Base-by-base conservation (phyloP, 1,140 invertebrate species). In the Meteorus sp. region DNA sequence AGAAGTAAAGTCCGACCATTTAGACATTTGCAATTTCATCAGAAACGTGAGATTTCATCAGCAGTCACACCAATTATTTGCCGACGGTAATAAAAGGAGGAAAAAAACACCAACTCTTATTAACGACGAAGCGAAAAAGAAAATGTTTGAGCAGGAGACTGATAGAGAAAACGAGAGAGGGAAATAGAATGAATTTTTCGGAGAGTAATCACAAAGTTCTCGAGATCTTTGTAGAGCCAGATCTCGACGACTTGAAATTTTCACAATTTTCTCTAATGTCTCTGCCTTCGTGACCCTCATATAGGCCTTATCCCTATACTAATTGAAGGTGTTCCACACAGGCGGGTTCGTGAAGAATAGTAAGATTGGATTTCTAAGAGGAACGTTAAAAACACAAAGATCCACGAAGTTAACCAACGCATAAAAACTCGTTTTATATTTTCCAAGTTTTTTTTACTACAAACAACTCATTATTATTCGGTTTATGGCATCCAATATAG, bases 291-390 rank as follows among this genome's bases (percentile, higher is more conserved):
- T 48, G 13, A 13, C 27, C 23, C 23, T 13, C n/a, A 33, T 51
- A 31, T 51, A 27, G 11, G 27, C 22, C 39, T 19, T 27, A 19
- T 53, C 19, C 39, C 50, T 53, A 11, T 19, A 20, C 35, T 53
- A 53, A 53, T 53, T 53, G 50, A 33, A 19, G 39, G 45, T 44
- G 51, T 17, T 54, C 25, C 53, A 39, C 39, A n/a, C n/a, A n/a
- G n/a, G 27, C 20, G 53, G 41, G 44, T 23, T 45, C 29, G 35
- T 7, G 29, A 33, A 11, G 11, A 23, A 31, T 31, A 23, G 23
- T 13, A n/a, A 56, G 53, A 56, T 56, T 56, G 41, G 53, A 56
- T 56, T 56, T 43, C 35, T 51, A n/a, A n/a, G n/a, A n/a, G n/a
- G n/a, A 31, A 31, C 29, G 11, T 31, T 6, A 31, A 31, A 1